Evolutionary conservation across 2,113 vertebrate species (phyloP).

Genomic region (Amia ocellicauda): DNA sequence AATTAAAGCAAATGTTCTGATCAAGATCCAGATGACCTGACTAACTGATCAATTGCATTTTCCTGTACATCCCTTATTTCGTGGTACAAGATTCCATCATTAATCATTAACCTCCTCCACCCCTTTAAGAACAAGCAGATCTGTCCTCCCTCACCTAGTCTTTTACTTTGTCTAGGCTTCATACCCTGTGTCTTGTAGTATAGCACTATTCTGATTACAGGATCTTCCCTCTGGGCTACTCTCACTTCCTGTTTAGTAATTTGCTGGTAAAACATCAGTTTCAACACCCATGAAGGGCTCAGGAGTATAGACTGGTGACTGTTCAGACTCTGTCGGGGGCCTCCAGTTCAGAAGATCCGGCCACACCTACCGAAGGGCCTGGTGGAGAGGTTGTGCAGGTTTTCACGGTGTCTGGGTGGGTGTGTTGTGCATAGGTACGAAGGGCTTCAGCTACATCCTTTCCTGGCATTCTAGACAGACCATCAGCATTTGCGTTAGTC

Average conservation of each 20-base stretch:
- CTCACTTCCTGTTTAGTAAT: slow-evolving; percentile 16
- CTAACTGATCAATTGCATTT: slow-evolving; percentile 13
- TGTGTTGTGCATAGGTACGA: slow-evolving; percentile 17
- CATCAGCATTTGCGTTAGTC: neutral
- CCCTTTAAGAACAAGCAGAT: slow-evolving; percentile 12
- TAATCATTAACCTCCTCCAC: slow-evolving; percentile 12
- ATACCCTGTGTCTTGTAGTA: neutral
- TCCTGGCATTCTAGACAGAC: neutral
- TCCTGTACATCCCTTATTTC: neutral
- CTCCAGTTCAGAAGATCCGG: too few relatives aligned
- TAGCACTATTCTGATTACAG: neutral
- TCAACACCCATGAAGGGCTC: neutral
- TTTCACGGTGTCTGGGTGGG: neutral
- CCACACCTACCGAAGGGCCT: too few relatives aligned
- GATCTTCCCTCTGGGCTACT: neutral
- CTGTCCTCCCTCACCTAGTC: neutral
- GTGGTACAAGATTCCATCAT: slow-evolving; percentile 5
- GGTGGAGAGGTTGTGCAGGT: too few relatives aligned
- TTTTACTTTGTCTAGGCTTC: slow-evolving; percentile 5
- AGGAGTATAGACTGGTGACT: neutral
- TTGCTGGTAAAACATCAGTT: slow-evolving; percentile 7
- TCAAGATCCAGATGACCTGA: slow-evolving; percentile 23
- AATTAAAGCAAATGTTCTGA: slow-evolving; percentile 9
- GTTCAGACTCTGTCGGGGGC: neutral
- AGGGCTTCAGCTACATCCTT: neutral